Base-by-base conservation (phyloP, 2,888 invertebrate genomes). In the Folsomia candida region DNA sequence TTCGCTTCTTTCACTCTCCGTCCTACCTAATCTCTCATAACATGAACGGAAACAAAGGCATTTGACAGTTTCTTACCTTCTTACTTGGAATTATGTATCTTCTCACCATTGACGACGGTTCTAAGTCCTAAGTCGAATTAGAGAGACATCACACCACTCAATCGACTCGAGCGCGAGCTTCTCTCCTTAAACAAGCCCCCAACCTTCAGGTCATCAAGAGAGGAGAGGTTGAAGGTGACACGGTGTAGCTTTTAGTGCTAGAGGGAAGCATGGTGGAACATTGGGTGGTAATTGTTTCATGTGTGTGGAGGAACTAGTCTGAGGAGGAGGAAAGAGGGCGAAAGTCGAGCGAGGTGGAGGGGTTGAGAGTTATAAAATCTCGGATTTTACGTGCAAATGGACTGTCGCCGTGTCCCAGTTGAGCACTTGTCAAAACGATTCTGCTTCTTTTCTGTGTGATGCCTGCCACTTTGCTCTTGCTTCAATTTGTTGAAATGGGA, bases 371-470 rank as follows among this genome's bases (percentile, higher is more conserved):
- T 37, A 37, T 37, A 37, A 37, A 37, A 37, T 37, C 37, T 37
- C 37, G 37, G 37, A 37, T 37, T 37, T 37, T 37, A 37, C 37
- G 37, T 37, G n/a, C n/a, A n/a, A n/a, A n/a, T n/a, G 37, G 14
- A 37, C 37, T 37, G 37, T 37, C 37, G 37, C 37, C 37, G 37
- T 37, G 37, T 37, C 54, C 54, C 54, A 54, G 54, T 54, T 54
- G 54, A 54, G 54, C 37, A 54, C 20, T 54, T 54, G 54, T 54
- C 54, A 54, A n/a, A 54, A 54, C 37, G 37, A 37, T 37, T 37
- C 37, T 37, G 14, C 6, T 37, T 37, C 37, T 37, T 37, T n/a
- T 37, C 37, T 9, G 4, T 37, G 37, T 37, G 37, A 37, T 37
- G 37, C 37, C 37, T 37, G 37, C 37, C 37, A 9, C 37, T 14